Base-by-base conservation (phyloP, 2,888 invertebrate species). In the Phania funesta region DNA sequence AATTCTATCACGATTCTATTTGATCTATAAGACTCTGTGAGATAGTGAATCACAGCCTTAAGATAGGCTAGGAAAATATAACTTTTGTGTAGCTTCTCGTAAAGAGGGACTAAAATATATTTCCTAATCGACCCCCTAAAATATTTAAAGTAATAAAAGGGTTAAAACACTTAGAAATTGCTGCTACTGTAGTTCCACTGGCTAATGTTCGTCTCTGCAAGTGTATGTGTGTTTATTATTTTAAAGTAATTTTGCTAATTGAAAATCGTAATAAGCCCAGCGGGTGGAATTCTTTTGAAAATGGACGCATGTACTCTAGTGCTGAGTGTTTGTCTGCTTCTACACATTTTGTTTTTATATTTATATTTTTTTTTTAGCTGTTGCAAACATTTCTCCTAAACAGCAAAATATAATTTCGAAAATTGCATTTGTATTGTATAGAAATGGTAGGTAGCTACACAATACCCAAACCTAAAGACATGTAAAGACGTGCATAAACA, bases 241-340 rank as follows among this genome's bases (percentile, higher is more conserved):
- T 77, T 77, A 81, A 85, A 84, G 86, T 89, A 89, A 89, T 89
- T 89, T 89, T 85, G 88, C 88, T 89, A 89, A 89, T 89, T 89
- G 89, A 89, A 89, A 89, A 89, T 87, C 86, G 88, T 88, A 88
- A 88, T 88, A 87, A 87, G 86, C 86, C 86, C 87, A 85, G 84
- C 85, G 87, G 88, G 86, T 85, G 81, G 85, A 83, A 75, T 79
- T 52, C 75, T 65, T 83, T 83, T 83, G 76, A 77, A 77, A 80
- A 70, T 83, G 84, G 82, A 82, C 83, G 60, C 56, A 70, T 60
- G 46, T 77, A 11, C 16, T 16, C 74, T 50, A n/a, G 67, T 52
- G 54, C 35, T 80, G 24, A 71, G 41, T 56, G 50, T 41, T 38
- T 35, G 75, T 68, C 50, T 60, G 67, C 32, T 50, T 50, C 58